Evolutionary conservation across 2,888 invertebrate genomes (phyloP), one percentile per base, ranked within the genome.

Genomic region (Agriopis aurantiaria): DNA sequence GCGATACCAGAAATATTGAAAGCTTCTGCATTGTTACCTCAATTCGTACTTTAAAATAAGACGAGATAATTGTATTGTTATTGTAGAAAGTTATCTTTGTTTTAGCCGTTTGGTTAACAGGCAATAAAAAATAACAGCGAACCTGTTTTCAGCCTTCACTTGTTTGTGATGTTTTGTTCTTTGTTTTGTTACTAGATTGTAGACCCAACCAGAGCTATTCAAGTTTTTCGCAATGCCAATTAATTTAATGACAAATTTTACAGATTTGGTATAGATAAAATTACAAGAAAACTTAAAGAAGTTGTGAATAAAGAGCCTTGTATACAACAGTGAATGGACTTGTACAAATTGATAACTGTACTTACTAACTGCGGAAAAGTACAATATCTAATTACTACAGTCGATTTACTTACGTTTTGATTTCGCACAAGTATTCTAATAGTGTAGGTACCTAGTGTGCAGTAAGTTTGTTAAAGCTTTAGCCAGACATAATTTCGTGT

Each of bases 1-100:
- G n/a, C 33, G 14, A 62, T 69, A 51, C 51, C 63, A 49, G 58
- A 71, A 64, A 67, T 71, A 71, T 63, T 56, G 63, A 71, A 64
- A 64, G 63, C 66, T 71, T 67, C 55, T 59, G 48, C 33, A 66
- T 59, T 67, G 59, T 62, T 65, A 66, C 62, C 43, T 46, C 41
- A 61, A 46, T 69, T 58, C 52, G 41, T 14, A 56, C 55, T 60
- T 64, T 43, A 58, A 69, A 65, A 69, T 64, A 64, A 64, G 59
- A 64, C 49, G 59, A 68, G 17, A 58, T 62, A 58, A 64, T 58
- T 46, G 65, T 60, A 62, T 62, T 69, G 62, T 65, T 69, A 69
- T 57, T 57, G 53, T 65, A 69, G 62, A 65, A 69, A 65, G 69
- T 49, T 41, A 53, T 46, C 63, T 33, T 51, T 62, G 51, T 56